These are phyloP conservation scores for Seriola dumerili DNA, from an alignment of 2,113 vertebrate species.

Conservation along the genomic window DNA sequence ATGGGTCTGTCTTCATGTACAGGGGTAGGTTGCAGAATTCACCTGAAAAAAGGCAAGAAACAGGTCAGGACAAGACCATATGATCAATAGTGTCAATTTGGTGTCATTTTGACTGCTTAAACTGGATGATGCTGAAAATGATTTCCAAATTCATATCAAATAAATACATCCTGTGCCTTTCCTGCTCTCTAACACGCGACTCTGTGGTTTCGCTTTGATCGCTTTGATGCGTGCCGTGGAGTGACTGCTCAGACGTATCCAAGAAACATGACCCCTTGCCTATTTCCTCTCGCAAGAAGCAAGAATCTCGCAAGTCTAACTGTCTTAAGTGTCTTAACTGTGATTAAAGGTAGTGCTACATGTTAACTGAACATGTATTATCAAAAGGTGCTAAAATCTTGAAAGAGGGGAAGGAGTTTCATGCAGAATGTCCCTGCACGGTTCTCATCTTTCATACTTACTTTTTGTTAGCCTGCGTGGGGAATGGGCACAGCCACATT, in stretches of 20 bases:
- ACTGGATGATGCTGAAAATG: neutral
- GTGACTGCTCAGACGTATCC: too few relatives aligned
- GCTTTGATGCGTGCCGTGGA: too few relatives aligned
- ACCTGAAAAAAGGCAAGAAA: slow-evolving; percentile 80
- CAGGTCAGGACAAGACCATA: neutral
- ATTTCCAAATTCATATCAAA: neutral
- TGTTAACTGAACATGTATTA: neutral
- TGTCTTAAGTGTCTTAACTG: neutral
- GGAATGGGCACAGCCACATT: slow-evolving; percentile 97
- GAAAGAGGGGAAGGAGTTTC: neutral
- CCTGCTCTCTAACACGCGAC: neutral
- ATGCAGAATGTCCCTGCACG: neutral
- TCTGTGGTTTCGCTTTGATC: neutral
- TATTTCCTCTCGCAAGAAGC: neutral
- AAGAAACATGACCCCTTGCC: too few relatives aligned
- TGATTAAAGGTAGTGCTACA: neutral
- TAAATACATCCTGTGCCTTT: too few relatives aligned
- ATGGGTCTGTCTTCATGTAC: slow-evolving; percentile 97
- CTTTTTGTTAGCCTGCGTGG: slow-evolving; percentile 96
- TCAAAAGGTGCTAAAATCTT: too few relatives aligned
- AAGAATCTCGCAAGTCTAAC: neutral
- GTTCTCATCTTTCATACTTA: slow-evolving; percentile 69
- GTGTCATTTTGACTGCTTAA: neutral
- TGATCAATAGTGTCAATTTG: neutral
- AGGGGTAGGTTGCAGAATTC: slow-evolving; percentile 99